phyloP scores from a whole-genome alignment of 2,888 invertebrate genomes.

The Latrodectus hesperus region DNA sequence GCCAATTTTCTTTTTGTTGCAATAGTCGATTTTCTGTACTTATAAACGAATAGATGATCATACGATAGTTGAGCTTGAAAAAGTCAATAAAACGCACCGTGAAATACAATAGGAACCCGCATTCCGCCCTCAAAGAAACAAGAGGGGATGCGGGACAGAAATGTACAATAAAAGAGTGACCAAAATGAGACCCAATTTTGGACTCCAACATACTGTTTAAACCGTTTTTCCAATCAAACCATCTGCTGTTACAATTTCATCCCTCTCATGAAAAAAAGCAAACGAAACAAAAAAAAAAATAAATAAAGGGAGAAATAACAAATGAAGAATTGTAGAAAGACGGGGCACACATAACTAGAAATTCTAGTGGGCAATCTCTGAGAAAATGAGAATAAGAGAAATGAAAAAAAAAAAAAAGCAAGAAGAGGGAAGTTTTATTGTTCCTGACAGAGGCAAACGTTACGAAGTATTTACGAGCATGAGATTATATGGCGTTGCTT shows the following conservation, averaged over 20 bases:
- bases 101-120: constrained; percentile 36
- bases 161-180: constrained; percentile 49
- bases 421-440: constrained; percentile 46
- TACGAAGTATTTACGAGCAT: constrained; percentile 58
- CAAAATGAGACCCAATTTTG: constrained; percentile 59
- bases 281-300: constrained; percentile 9
- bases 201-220: constrained; percentile 61
- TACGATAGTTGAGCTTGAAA: constrained; percentile 21
- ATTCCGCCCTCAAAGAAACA: constrained; percentile 6
- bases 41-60: constrained; percentile 38
- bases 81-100: constrained; percentile 51
- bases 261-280: background rate
- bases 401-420: constrained; percentile 13
- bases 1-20: too few relatives aligned
- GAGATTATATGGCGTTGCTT: constrained; percentile 50
- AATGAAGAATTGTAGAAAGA: constrained; percentile 7
- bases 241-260: constrained; percentile 34
- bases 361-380: constrained; percentile 23
- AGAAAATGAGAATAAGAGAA: background rate
- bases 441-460: constrained; percentile 53
- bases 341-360: background rate
- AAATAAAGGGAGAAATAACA: background rate
- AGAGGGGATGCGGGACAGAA: background rate
- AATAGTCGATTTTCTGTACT: background rate
- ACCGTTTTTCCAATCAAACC: constrained; percentile 67